These are phyloP conservation scores for Xyliphius kryptos DNA, from an alignment of 2,113 vertebrate genomes.

Conservation along the genomic window DNA sequence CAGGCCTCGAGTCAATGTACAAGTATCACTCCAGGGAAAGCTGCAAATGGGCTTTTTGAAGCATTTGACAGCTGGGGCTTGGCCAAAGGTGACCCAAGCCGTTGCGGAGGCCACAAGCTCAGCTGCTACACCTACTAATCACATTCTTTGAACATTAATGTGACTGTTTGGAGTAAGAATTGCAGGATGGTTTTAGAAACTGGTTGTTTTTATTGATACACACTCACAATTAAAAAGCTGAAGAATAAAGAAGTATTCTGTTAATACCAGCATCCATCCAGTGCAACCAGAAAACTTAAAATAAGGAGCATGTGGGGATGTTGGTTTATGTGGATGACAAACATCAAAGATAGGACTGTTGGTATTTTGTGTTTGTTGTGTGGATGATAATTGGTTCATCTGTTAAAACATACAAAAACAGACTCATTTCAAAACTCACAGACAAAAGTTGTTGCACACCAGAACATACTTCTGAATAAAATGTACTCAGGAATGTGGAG, in stretches of 20 bases:
- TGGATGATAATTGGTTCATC: too few species aligned
- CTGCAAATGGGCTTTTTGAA: conserved; percentile 72
- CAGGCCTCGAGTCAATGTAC: conserved; percentile 28
- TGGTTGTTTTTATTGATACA: too few species aligned
- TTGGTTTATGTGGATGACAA: too few species aligned
- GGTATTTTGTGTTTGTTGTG: too few species aligned
- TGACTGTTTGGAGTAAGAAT: conserved; percentile 20
- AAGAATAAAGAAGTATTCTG: too few species aligned
- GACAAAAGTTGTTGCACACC: neutral
- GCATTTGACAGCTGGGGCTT: conserved; percentile 69
- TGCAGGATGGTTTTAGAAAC: too few species aligned
- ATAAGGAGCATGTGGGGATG: too few species aligned
- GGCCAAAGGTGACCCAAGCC: conserved; percentile 69
- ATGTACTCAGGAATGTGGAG: conserved; percentile 6
- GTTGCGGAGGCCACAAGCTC: conserved; percentile 55
- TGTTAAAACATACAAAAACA: too few species aligned
- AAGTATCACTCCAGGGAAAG: conserved; percentile 43
- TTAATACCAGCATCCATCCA: too few species aligned
- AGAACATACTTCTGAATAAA: conserved; percentile 10
- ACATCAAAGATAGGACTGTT: too few species aligned
- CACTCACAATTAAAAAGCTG: too few species aligned
- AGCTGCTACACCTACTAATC: conserved; percentile 65
- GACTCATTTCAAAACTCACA: neutral
- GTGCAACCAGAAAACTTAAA: too few species aligned
- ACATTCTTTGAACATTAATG: conserved; percentile 51